Evolutionary conservation across 2,888 invertebrate genomes (phyloP).

Genomic region (Sipha maydis): DNA sequence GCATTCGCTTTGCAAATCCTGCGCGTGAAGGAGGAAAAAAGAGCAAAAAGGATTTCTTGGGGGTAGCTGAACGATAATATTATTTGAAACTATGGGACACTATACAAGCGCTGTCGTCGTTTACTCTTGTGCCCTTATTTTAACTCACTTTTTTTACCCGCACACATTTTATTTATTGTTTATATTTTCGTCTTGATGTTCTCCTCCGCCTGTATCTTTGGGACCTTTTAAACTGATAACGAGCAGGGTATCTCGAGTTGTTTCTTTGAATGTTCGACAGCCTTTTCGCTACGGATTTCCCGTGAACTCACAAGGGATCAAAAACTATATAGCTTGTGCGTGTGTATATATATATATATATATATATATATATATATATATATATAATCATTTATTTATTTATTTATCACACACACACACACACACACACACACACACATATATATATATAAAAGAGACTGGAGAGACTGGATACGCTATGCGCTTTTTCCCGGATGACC

Average conservation of each 20-base stretch:
- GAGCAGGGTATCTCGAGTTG: conserved; percentile 41
- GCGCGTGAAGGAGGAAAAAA: conserved; percentile 14
- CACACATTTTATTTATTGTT: conserved; percentile 51
- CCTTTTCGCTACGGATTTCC: conserved; percentile 49
- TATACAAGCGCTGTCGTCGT: not conserved
- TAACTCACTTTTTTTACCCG: conserved; percentile 28
- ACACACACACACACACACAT: too few species aligned
- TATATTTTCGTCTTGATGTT: conserved; percentile 45
- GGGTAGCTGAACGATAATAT: conserved; percentile 31
- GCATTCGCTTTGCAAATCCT: conserved; percentile 16
- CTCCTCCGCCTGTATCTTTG: not conserved
- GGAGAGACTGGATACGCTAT: not conserved
- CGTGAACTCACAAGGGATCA: conserved; percentile 17
- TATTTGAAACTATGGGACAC: conserved; percentile 27
- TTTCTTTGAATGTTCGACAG: conserved; percentile 55
- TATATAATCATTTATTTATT: too few species aligned
- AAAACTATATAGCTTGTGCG: not conserved
- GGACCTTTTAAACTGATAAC: conserved; percentile 58
- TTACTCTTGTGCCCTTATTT: conserved; percentile 47
- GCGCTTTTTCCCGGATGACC: conserved; percentile 38
- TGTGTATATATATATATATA: not conserved
- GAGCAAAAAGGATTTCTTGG: conserved; percentile 36
- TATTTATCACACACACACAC: too few species aligned
- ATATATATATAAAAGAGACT: not conserved
- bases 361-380: not conserved